Conservation (phyloP, 1,140 invertebrate species). For the Octopus sinensis region DNA sequence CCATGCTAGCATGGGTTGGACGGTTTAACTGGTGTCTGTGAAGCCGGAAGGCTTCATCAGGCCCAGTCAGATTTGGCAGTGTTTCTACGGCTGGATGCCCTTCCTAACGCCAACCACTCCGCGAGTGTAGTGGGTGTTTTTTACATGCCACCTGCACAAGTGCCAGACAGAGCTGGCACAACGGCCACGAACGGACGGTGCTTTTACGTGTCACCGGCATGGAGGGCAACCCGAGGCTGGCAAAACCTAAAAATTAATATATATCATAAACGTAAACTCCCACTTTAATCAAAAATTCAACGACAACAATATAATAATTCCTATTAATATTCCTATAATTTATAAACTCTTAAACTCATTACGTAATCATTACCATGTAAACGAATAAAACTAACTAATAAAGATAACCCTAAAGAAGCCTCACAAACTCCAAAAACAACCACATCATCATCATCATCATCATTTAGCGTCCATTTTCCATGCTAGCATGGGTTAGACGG, state of each 20-base stretch:
- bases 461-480: too few relatives aligned
- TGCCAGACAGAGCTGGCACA: too few relatives aligned
- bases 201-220: neutral
- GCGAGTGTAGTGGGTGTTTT: too few relatives aligned
- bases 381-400: neutral
- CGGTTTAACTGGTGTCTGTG: neutral
- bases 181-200: neutral
- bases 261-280: neutral
- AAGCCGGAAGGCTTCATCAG: neutral
- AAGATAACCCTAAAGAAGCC: neutral
- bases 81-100: too few relatives aligned
- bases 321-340: neutral
- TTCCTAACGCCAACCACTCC: too few relatives aligned
- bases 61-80: too few relatives aligned
- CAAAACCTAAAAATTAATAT: neutral
- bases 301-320: neutral
- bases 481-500: too few relatives aligned
- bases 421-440: neutral
- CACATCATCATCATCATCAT: too few relatives aligned
- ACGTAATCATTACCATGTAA: neutral
- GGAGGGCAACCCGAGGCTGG: neutral
- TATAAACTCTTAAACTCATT: neutral
- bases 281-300: neutral
- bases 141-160: too few relatives aligned
- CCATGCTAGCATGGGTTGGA: neutral